These are phyloP conservation scores for Tetramorium simillimum DNA, from an alignment of 1,140 invertebrate genomes.

Conservation along the genomic window DNA sequence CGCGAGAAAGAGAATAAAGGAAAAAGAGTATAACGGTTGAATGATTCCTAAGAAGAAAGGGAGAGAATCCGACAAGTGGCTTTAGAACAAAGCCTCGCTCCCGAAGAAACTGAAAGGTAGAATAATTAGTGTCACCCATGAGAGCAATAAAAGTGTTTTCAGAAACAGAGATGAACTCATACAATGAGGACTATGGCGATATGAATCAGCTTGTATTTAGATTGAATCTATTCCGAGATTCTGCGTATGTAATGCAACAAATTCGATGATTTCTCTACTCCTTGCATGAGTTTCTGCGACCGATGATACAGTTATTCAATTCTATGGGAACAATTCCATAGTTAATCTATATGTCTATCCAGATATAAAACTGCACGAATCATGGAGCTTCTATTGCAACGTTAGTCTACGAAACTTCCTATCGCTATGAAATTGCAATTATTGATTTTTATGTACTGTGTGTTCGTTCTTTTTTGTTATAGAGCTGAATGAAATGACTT, in stretches of 20 bases:
- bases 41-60: constrained; percentile 12
- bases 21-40: constrained; percentile 13
- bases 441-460: background rate
- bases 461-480: background rate
- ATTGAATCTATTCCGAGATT: constrained; percentile 21
- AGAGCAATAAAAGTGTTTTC: constrained; percentile 15
- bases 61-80: constrained; percentile 71
- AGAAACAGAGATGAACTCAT: constrained; percentile 7
- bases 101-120: constrained; percentile 44
- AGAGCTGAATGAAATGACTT: background rate
- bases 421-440: background rate
- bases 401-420: constrained; percentile 1
- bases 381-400: background rate
- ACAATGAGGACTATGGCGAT: background rate
- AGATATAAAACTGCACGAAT: constrained; percentile 21
- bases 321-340: background rate
- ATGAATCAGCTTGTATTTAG: constrained; percentile 1
- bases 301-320: background rate
- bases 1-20: background rate
- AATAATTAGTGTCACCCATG: constrained; percentile 53
- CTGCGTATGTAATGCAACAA: constrained; percentile 18
- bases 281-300: constrained; percentile 7
- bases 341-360: background rate
- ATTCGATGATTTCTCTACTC: constrained; percentile 4
- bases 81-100: constrained; percentile 56